Percentiles rank a stretch among this genome's conserved stretches.
Evolutionary conservation across 2,888 invertebrate genomes (phyloP).

Genomic region (Temnothorax ravouxi): DNA sequence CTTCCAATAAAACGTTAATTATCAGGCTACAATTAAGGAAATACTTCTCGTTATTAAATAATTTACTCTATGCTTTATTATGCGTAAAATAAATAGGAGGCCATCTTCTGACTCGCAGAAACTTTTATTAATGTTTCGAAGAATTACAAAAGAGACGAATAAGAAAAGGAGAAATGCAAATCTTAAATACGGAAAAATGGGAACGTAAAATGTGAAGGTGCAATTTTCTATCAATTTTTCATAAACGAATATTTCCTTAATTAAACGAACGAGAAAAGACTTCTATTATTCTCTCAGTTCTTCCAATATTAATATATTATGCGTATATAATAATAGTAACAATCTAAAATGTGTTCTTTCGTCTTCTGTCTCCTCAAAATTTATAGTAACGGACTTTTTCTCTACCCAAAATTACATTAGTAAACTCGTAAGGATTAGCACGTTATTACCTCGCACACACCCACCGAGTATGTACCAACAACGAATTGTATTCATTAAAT

Average conservation of each 20-base stretch:
- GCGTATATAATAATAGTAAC: background rate
- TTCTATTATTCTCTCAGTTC: background rate
- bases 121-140: conserved; percentile 4
- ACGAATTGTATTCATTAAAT: conserved; percentile 35
- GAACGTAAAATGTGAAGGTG: background rate
- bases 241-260: conserved; percentile 25
- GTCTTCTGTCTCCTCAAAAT: background rate
- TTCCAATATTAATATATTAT: background rate
- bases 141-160: background rate
- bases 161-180: background rate
- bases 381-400: background rate
- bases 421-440: conserved; percentile 1
- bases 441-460: background rate
- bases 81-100: background rate
- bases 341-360: background rate
- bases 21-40: background rate
- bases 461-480: background rate
- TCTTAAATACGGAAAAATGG: background rate
- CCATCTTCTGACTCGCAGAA: background rate
- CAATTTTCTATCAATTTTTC: conserved; percentile 28
- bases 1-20: background rate
- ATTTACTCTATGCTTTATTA: background rate
- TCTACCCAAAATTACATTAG: conserved; percentile 5
- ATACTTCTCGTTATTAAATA: conserved; percentile 10
- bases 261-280: background rate